Conservation (phyloP, 2,113 vertebrate species). For the Zosterops hypoxanthus region DNA sequence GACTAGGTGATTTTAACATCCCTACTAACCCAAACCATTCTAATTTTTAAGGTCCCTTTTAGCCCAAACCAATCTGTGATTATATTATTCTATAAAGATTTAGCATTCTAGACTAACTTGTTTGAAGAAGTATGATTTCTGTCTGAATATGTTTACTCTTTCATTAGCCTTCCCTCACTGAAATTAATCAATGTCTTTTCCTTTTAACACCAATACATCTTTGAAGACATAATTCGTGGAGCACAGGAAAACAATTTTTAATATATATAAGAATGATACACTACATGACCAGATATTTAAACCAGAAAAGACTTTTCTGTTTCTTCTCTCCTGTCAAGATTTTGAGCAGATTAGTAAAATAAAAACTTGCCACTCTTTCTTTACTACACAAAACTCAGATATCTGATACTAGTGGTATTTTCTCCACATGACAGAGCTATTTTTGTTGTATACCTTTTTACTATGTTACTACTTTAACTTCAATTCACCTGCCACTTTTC, state of each 20-base stretch:
- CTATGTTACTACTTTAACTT: not conserved
- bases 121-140: not conserved
- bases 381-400: not conserved
- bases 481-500: not conserved
- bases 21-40: not conserved
- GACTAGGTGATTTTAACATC: not conserved
- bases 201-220: not conserved
- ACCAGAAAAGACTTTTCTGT: not conserved
- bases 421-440: not conserved
- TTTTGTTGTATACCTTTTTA: not conserved
- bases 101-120: not conserved
- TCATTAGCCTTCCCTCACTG: not conserved
- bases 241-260: not conserved
- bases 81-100: not conserved
- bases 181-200: not conserved
- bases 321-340: not conserved
- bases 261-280: not conserved
- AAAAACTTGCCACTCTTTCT: not conserved
- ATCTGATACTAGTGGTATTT: not conserved
- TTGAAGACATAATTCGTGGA: not conserved
- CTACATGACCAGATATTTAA: not conserved
- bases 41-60: not conserved
- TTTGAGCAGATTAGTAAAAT: not conserved
- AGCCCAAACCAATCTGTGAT: not conserved
- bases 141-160: not conserved